A percentile compares a stretch with the other conserved stretches of the same genome.
Conservation (phyloP, 2,888 invertebrate species). For the Scelioninae gen. 2 region DNA sequence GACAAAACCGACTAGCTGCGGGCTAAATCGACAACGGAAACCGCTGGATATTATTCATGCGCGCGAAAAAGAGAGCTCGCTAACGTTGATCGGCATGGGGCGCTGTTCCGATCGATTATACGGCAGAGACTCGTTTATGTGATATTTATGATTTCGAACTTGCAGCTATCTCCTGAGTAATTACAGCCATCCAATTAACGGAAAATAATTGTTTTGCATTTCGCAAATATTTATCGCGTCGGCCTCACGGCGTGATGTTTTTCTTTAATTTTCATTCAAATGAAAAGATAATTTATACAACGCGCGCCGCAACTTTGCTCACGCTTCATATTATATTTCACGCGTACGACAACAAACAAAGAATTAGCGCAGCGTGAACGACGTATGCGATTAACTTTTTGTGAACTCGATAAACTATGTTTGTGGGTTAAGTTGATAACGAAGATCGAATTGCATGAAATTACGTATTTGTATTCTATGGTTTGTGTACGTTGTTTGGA, state of each 20-base stretch:
- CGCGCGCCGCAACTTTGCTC: not conserved
- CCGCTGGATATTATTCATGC: constrained; percentile 52
- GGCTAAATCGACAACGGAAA: constrained; percentile 55
- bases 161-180: constrained; percentile 35
- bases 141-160: constrained; percentile 46
- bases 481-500: no score
- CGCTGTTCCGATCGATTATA: constrained; percentile 39
- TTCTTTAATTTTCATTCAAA: constrained; percentile 45
- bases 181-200: constrained; percentile 41
- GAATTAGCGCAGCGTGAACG: no score
- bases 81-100: constrained; percentile 30
- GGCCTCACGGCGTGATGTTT: constrained; percentile 21
- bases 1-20: constrained; percentile 56
- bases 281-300: constrained; percentile 40
- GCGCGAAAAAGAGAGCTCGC: constrained; percentile 52
- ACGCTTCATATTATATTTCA: not conserved
- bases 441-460: no score
- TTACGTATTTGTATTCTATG: no score
- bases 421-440: no score
- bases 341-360: constrained; percentile 12
- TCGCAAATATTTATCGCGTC: constrained; percentile 20
- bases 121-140: constrained; percentile 40
- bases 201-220: constrained; percentile 28
- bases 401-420: no score
- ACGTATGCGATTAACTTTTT: no score